Evolutionary conservation across 2,888 invertebrate species (phyloP).

Genomic region (Amiota minor): DNA sequence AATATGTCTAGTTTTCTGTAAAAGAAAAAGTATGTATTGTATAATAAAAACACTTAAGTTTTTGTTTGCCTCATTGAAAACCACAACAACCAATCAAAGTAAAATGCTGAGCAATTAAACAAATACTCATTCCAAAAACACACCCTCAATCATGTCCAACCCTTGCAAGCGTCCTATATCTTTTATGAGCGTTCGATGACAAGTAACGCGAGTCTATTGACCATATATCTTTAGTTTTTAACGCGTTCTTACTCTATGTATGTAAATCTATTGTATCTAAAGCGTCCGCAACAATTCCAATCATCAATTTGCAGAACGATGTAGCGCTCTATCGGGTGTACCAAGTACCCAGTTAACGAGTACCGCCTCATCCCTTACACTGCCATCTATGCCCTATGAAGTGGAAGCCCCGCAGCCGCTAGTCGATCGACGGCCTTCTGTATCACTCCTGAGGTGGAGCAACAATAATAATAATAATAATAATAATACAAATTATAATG

Average conservation of each 20-base stretch:
- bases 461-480: slow-evolving; percentile 49
- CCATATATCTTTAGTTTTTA: too few species aligned
- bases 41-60: neutral
- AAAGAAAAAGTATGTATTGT: slow-evolving; percentile 41
- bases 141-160: neutral
- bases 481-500: slow-evolving; percentile 55
- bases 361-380: slow-evolving; percentile 75
- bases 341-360: slow-evolving; percentile 61
- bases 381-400: slow-evolving; percentile 76
- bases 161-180: too few species aligned
- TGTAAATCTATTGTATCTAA: slow-evolving; percentile 28
- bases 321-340: slow-evolving; percentile 79
- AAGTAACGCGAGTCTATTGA: too few species aligned
- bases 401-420: slow-evolving; percentile 82
- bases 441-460: slow-evolving; percentile 77
- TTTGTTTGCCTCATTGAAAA: too few species aligned
- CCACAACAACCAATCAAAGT: too few species aligned
- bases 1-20: slow-evolving; percentile 70
- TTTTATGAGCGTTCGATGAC: too few species aligned
- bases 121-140: neutral
- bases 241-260: too few species aligned
- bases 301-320: slow-evolving; percentile 78
- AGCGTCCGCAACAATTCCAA: neutral
- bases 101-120: too few species aligned
- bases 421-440: slow-evolving; percentile 80